Base-by-base conservation (phyloP, 2,888 invertebrate genomes). In the Perithous albicinctus region DNA sequence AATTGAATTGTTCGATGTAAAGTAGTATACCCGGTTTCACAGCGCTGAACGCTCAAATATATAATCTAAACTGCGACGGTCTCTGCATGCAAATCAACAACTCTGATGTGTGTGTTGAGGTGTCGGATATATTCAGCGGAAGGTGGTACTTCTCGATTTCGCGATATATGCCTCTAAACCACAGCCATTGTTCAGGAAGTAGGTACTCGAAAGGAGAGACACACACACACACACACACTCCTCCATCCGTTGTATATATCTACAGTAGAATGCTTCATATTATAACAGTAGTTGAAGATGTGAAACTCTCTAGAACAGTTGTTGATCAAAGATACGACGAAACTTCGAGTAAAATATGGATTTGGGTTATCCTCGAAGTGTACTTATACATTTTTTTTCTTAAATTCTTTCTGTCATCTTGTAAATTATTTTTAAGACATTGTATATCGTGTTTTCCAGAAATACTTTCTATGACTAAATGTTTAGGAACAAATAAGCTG, bases 111-210 rank as follows among this genome's bases (percentile, higher is more conserved):
- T n/a, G n/a, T n/a, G n/a, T 54, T 56, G 64, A 56, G 35, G 35
- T 56, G 43, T 64, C 54, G 54, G 32, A 63, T 63, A 64, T 46
- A 56, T 56, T 26, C 29, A 7, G 15, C 26, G 15, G n/a, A 56
- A n/a, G 29, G 54, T 26, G 54, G 26, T 29, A 54, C 63, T 41
- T 80, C 69, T 70, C 63, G 54, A 64, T 75, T 75, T 75, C 69
- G 23, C 6, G 20, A 63, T 76, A 72, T 72, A 59, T 64, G 38
- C 43, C 46, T 43, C 26, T 67, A 67, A 72, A 66, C 75, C 64
- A 26, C 26, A 64, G 61, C 41, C 59, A 72, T 61, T 61, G 59
- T 64, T 76, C 51, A 41, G 59, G 18, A 72, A 48, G 75, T 69
- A 59, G 43, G 66, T 41, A 15, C 59, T 76, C 29, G 59, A 66